phyloP scores from a whole-genome alignment of 2,888 invertebrate species.

The Eupithecia vulgata region DNA sequence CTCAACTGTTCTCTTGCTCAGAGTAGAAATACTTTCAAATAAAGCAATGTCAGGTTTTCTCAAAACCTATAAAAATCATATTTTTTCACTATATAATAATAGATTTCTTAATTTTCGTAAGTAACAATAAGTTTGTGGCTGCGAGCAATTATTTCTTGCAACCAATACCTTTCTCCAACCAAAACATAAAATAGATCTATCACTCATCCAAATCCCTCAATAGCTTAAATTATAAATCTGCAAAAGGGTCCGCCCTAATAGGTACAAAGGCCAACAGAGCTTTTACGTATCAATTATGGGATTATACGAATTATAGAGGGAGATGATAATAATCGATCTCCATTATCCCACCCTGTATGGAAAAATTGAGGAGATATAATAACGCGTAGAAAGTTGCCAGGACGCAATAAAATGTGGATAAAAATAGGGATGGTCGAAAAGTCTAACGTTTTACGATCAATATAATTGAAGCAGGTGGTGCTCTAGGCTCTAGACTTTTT shows the following conservation, averaged over 20 bases:
- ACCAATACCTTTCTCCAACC: not conserved
- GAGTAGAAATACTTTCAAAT: too few relatives aligned
- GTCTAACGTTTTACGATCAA: conserved; percentile 19
- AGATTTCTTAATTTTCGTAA: too few relatives aligned
- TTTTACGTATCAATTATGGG: conserved; percentile 78
- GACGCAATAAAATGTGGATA: conserved; percentile 39
- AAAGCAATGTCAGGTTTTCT: too few relatives aligned
- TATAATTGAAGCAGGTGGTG: conserved; percentile 13
- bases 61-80: too few relatives aligned
- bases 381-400: conserved; percentile 42
- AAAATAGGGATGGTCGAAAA: conserved; percentile 27
- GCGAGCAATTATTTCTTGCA: not conserved
- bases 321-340: conserved; percentile 72
- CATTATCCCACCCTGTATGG: conserved; percentile 56
- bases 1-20: too few relatives aligned
- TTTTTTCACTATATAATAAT: too few relatives aligned
- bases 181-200: conserved; percentile 36
- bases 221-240: conserved; percentile 72
- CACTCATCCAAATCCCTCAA: conserved; percentile 74
- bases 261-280: conserved; percentile 66
- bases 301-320: conserved; percentile 75
- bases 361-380: conserved; percentile 48
- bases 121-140: not conserved
- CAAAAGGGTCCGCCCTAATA: conserved; percentile 66
- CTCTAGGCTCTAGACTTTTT: conserved; percentile 3